Base-by-base conservation (phyloP, 1,140 invertebrate species). In the Argopecten irradians region DNA sequence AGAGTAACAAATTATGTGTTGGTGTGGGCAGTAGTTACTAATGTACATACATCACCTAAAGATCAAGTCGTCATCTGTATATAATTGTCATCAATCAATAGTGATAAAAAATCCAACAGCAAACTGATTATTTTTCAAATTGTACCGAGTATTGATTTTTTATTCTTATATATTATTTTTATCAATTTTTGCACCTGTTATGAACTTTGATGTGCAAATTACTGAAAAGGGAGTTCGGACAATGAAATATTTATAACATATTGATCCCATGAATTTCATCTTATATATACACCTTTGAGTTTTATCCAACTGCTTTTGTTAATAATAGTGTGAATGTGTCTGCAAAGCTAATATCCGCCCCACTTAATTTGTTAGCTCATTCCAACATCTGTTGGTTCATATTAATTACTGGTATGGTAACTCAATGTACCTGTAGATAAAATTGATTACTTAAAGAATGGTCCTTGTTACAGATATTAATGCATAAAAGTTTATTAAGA, bases 321-420 rank as follows among this genome's bases (percentile, higher is more conserved):
- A 16, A 71, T 71, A 16, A 71, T 71, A 3, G 55, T 13, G 13
- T 39, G 36, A 39, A 39, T 39, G 36, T 39, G 36, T 39, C 36
- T 13, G 36, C 36, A 28, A 5, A 28, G n/a, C 55, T 28, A 28
- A 28, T 71, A 71, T 71, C 55, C 55, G 55, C 55, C 55, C 55
- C 55, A 71, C 55, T 71, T 71, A 71, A 71, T 71, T n/a, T n/a
- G 55, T 71, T 71, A 3, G 55, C 55, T 71, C 55, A 71, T 71
- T 28, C 28, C n/a, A 71, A 71, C 55, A 28, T 71, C 28, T 71
- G 55, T 71, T 71, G 22, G 55, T 28, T 71, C 16, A 2, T 16
- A 22, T 28, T 71, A 46, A 8, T n/a, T n/a, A n/a, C n/a, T n/a
- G n/a, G n/a, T n/a, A n/a, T n/a, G n/a, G n/a, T n/a, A n/a, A 14